Evolutionary conservation across 2,797 vertebrate species (phyloP), one percentile per base, ranked within the genome.

Genomic region (Acrocephalus scirpaceus): DNA sequence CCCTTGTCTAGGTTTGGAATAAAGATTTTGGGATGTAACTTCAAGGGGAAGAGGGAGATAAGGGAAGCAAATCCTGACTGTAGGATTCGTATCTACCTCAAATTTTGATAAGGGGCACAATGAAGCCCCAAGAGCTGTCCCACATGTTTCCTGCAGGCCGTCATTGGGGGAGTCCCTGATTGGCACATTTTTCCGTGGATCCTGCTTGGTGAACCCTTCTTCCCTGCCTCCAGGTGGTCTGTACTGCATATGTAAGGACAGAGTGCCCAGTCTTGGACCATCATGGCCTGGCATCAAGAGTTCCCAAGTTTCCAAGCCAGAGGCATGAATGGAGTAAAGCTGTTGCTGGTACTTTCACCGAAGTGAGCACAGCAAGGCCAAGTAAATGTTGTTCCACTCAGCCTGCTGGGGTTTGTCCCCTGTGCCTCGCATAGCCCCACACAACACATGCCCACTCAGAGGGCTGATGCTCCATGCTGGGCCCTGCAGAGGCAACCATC

Each of bases 361-460:
- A 75, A 13, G 30, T 13, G n/a, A 79, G 44, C 21, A 42, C 29
- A 87, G 81, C 45, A 21, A 87, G 32, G 38, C 34, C 25, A 85
- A 79, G 29, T 27, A 78, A 82, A 61, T 9, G 13, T 47, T 57
- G 19, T 34, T 82, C 56, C 17, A 4, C 44, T 65, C 13, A 7
- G 15, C 30, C 64, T 66, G 30, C 51, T 40, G 40, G 17, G 16
- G 4, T 38, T 66, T 69, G 38, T 51, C 38, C 23, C 36, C 58
- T 13, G 11, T 61, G 42, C 23, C 58, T 65, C 50, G 53, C 13
- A 40, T 29, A 53, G 27, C 40, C 42, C 47, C 65, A 66, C 25
- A 32, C 17, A 32, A 8, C 5, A 13, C 3, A 1, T 5, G 42
- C 6, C 56, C 2, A 0, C 21, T 30, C 40, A 30, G 60, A 47